A percentile compares a stretch with the other conserved stretches of the same genome.
These are phyloP conservation scores for Melanotus villosus DNA, from an alignment of 2,888 invertebrate genomes.

Conservation along the genomic window DNA sequence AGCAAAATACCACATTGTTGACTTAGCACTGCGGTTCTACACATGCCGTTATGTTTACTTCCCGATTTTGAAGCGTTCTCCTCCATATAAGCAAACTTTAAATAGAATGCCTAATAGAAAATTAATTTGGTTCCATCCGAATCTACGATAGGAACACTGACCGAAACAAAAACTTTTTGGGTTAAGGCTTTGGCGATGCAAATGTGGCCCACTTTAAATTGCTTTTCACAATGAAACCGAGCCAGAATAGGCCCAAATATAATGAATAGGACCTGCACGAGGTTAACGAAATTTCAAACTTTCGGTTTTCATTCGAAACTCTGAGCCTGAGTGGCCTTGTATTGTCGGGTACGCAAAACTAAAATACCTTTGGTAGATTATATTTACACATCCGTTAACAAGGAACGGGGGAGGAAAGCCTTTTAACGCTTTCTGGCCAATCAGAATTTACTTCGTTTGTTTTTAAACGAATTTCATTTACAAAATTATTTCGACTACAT, in stretches of 20 bases:
- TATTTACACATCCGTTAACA: neutral
- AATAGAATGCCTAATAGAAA: constrained; percentile 20
- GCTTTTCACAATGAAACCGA: constrained; percentile 7
- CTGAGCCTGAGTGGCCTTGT: neutral
- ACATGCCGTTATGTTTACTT: constrained; percentile 27
- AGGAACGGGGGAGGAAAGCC: neutral
- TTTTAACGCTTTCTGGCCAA: neutral
- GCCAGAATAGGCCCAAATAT: constrained; percentile 4
- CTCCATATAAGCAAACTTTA: neutral
- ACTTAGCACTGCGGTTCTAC: constrained; percentile 35
- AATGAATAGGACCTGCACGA: constrained; percentile 14
- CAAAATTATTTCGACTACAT: neutral
- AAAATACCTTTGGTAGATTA: constrained; percentile 12
- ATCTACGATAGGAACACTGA: neutral
- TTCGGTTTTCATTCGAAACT: constrained; percentile 21
- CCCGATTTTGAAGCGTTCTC: constrained; percentile 11
- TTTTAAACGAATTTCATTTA: neutral
- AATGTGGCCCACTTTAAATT: constrained; percentile 20
- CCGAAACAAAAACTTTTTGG: constrained; percentile 13
- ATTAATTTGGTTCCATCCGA: constrained; percentile 20
- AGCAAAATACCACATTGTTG: constrained; percentile 44
- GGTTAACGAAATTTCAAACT: constrained; percentile 22
- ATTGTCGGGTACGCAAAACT: neutral
- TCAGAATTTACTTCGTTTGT: neutral
- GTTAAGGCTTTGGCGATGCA: constrained; percentile 8